Percentiles rank a stretch among this genome's conserved stretches.
Evolutionary conservation across 2,888 invertebrate species (phyloP).

Genomic region (Rotaria sp.): DNA sequence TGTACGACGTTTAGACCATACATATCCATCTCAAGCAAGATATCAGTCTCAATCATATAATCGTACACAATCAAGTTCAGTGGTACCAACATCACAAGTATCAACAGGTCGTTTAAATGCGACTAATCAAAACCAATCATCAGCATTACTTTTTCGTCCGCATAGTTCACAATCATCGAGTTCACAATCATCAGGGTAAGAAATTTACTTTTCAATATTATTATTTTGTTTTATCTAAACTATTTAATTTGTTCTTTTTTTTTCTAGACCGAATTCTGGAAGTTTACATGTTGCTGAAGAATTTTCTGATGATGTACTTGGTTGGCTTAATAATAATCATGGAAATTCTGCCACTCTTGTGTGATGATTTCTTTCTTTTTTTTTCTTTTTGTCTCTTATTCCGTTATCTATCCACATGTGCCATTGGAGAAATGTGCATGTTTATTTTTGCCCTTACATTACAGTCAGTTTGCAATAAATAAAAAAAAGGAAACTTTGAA

Average conservation of each 20-base stretch:
- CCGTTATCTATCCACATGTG: background rate
- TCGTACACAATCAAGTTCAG: background rate
- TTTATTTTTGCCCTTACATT: background rate
- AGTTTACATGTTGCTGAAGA: slow-evolving; percentile 23
- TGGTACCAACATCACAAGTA: background rate
- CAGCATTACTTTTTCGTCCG: background rate
- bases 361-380: background rate
- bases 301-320: background rate
- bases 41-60: background rate
- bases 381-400: background rate
- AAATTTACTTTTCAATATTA: background rate
- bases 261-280: background rate
- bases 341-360: slow-evolving; percentile 17
- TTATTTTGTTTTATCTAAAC: background rate
- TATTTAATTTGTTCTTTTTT: background rate
- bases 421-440: background rate
- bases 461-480: slow-evolving; percentile 23
- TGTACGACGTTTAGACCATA: background rate
- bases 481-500: background rate
- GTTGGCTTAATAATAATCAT: background rate
- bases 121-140: background rate
- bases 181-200: slow-evolving; percentile 21
- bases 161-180: slow-evolving; percentile 10
- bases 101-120: background rate
- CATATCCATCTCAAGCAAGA: background rate